These are phyloP conservation scores for Prochilodus magdalenae DNA, from an alignment of 2,113 vertebrate species.

Conservation along the genomic window DNA sequence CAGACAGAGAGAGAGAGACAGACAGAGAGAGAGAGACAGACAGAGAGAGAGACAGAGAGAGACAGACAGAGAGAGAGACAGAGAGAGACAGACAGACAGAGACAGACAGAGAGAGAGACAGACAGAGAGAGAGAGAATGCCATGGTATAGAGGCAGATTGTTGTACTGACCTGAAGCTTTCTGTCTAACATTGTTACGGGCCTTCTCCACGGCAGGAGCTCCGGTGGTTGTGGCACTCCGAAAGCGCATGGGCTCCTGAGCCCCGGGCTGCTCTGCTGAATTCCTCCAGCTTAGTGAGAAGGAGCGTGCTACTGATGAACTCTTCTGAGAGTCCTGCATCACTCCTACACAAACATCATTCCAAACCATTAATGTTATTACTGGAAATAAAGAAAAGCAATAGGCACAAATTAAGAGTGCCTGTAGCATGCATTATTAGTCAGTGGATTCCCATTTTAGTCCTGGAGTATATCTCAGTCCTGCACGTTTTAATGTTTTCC, in stretches of 20 bases:
- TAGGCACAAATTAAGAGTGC: background rate
- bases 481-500: too few species aligned
- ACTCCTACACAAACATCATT: slow-evolving; percentile 75
- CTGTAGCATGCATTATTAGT: background rate
- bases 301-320: slow-evolving; percentile 84
- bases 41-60: background rate
- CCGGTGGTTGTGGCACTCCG: slow-evolving; percentile 96
- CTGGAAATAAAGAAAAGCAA: background rate
- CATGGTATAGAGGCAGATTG: background rate
- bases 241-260: slow-evolving; percentile 93
- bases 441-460: background rate
- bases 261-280: slow-evolving; percentile 79
- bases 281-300: slow-evolving; percentile 97
- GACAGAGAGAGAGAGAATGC: background rate
- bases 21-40: background rate
- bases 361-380: background rate
- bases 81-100: too few species aligned
- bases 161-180: slow-evolving; percentile 89
- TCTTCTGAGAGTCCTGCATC: slow-evolving; percentile 85
- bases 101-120: background rate
- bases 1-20: too few species aligned
- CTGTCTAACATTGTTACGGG: slow-evolving; percentile 91
- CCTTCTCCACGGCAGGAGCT: slow-evolving; percentile 93
- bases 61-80: background rate
- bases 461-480: too few species aligned